These are phyloP conservation scores for Phymastichus coffea DNA, from an alignment of 1,140 invertebrate species.

Conservation along the genomic window DNA sequence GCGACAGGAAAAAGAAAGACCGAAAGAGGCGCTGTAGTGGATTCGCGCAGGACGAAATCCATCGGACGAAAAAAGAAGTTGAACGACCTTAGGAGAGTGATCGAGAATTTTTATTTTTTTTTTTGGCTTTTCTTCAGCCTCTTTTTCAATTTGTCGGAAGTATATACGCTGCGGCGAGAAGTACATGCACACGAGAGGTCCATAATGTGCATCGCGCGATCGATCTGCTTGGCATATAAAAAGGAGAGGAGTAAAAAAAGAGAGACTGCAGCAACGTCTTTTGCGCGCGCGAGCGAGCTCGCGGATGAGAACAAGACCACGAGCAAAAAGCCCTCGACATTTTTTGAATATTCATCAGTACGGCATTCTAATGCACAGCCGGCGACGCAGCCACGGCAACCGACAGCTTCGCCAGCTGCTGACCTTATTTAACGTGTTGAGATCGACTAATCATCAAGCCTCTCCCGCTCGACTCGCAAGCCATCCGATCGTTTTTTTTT, in stretches of 20 bases:
- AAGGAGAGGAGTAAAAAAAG: too few species aligned
- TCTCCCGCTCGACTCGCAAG: too few species aligned
- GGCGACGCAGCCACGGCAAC: too few species aligned
- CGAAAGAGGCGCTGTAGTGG: too few species aligned
- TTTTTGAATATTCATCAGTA: slow-evolving; percentile 55
- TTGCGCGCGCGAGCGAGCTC: neutral
- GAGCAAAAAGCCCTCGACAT: slow-evolving; percentile 43
- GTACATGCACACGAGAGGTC: too few species aligned
- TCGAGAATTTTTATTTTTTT: slow-evolving; percentile 4
- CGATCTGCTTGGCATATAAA: too few species aligned
- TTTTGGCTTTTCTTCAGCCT: neutral
- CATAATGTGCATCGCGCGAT: slow-evolving; percentile 27
- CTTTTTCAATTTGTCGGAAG: neutral
- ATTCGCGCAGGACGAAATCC: too few species aligned
- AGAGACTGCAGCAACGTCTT: slow-evolving; percentile 16
- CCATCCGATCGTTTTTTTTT: too few species aligned
- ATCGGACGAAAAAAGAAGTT: too few species aligned
- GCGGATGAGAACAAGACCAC: slow-evolving; percentile 22
- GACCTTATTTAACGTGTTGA: slow-evolving; percentile 44
- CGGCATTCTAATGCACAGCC: slow-evolving; percentile 35
- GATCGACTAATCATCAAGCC: slow-evolving; percentile 15
- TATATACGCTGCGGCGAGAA: too few species aligned
- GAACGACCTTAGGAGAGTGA: too few species aligned
- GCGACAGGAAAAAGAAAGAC: slow-evolving; percentile 25
- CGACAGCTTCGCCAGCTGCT: slow-evolving; percentile 35